Conservation (phyloP, 1,140 invertebrate species). For the Leptopilina clavipes region DNA sequence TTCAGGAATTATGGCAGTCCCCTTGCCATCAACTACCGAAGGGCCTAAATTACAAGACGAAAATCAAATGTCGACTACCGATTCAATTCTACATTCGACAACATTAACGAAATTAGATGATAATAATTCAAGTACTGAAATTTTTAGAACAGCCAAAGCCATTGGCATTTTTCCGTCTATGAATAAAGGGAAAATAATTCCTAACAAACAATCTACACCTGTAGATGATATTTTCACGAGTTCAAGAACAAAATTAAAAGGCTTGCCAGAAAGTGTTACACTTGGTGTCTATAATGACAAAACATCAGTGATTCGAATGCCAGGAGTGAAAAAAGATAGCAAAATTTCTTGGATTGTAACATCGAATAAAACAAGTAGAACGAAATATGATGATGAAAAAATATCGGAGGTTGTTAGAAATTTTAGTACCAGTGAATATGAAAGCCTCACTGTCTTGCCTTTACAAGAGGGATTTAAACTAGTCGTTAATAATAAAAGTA, state of each 20-base stretch:
- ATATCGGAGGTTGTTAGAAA: conserved; percentile 41
- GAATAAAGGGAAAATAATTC: not conserved
- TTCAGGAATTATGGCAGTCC: conserved; percentile 59
- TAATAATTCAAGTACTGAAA: conserved; percentile 39
- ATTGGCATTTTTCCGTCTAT: conserved; percentile 56
- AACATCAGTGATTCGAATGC: conserved; percentile 39
- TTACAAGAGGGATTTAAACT: conserved; percentile 58
- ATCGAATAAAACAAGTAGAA: conserved; percentile 51
- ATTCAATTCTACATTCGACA: conserved; percentile 22
- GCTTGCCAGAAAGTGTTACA: not conserved
- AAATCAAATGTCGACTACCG: conserved; percentile 35
- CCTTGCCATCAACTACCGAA: conserved; percentile 60
- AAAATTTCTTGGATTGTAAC: conserved; percentile 59
- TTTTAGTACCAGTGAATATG: conserved; percentile 51
- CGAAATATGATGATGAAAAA: conserved; percentile 55
- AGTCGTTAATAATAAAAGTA: conserved; percentile 60
- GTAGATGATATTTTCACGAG: not conserved
- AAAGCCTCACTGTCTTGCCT: conserved; percentile 65
- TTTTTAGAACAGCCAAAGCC: conserved; percentile 62
- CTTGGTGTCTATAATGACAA: conserved; percentile 17
- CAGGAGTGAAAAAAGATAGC: conserved; percentile 56
- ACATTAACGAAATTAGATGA: conserved; percentile 33
- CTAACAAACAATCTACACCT: not conserved
- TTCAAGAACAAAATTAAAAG: not conserved
- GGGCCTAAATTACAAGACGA: conserved; percentile 47